These are phyloP conservation scores for Mesitornis unicolor DNA, from an alignment of 2,113 vertebrate species.

Conservation along the genomic window DNA sequence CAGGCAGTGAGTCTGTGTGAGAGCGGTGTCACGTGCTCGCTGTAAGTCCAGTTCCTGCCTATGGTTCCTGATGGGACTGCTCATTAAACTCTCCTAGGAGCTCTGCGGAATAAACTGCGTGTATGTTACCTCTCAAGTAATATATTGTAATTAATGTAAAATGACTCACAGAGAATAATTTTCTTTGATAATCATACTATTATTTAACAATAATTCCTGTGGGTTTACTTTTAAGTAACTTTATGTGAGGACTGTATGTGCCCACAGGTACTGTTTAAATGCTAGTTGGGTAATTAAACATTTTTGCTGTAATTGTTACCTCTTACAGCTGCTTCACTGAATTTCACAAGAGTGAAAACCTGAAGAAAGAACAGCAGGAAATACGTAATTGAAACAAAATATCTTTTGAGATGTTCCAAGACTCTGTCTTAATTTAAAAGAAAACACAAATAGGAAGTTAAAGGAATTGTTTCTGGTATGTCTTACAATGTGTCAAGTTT, in stretches of 20 bases:
- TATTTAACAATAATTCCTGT: conserved; percentile 60
- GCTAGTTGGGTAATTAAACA: conserved; percentile 36
- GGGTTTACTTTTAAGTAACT: conserved; percentile 57
- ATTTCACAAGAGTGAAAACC: background rate
- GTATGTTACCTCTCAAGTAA: conserved; percentile 11
- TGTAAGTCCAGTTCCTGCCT: background rate
- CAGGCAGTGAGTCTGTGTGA: background rate
- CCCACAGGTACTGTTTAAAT: conserved; percentile 56
- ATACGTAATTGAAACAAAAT: background rate
- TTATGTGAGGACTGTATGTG: background rate
- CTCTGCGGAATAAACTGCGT: background rate
- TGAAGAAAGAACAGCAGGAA: background rate
- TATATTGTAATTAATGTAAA: conserved; percentile 36
- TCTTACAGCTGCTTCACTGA: conserved; percentile 14
- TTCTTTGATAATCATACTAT: conserved; percentile 44
- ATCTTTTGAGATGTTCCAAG: background rate
- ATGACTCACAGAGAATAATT: conserved; percentile 35
- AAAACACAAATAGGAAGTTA: background rate
- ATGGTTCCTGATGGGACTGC: background rate
- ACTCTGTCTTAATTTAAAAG: background rate
- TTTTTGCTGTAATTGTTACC: conserved; percentile 45
- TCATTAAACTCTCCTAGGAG: conserved; percentile 13
- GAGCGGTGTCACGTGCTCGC: background rate
- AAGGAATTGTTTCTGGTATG: background rate
- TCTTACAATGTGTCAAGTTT: background rate